Base-by-base conservation (phyloP, 1,140 invertebrate genomes). In the Matsumurasca onukii region DNA sequence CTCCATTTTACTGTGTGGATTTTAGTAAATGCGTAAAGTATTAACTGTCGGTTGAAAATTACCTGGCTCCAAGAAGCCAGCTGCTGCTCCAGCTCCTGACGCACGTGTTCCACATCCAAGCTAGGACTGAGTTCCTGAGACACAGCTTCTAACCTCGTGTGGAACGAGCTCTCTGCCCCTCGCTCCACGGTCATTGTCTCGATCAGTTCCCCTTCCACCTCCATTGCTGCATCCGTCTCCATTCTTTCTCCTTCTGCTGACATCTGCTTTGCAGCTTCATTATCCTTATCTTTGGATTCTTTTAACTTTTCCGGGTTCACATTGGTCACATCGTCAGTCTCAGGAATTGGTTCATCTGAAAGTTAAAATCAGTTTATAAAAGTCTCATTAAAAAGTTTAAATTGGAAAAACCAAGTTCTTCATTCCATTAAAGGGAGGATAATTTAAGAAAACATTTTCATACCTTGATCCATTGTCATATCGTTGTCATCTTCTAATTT, bases 191-290 rank as follows among this genome's bases (percentile, higher is more conserved):
- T 87, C 61, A 80, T 74, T 0, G 94, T 96, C 22, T 81, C 68
- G 0, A 93, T 82, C 17, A 79, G 78, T 62, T 95, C 91, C 12
- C 93, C 93, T 73, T 94, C 91, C 15, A 93, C 81, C 67, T 73
- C 55, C 55, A 59, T 59, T 17, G 5, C 34, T 22, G 55, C 55
- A 9, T 59, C 55, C 22, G 15, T 27, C n/a, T 59, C 55, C 22
- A 59, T 27, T n/a, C 55, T 59, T 24, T 59, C 55, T 9, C 55
- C 55, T 3, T 59, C 55, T 27, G 55, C 5, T 5, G 55, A 25
- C 25, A 27, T 22, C 25, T 59, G 55, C 25, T 59, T 25, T 15
- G 24, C 55, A 25, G 24, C 55, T 9, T 59, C 55, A 22, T 59
- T 22, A 13, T 59, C 30, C 25, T 2, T 9, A n/a, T 59, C 55